Conservation (phyloP, 2,113 vertebrate genomes). For the Motacilla alba region DNA sequence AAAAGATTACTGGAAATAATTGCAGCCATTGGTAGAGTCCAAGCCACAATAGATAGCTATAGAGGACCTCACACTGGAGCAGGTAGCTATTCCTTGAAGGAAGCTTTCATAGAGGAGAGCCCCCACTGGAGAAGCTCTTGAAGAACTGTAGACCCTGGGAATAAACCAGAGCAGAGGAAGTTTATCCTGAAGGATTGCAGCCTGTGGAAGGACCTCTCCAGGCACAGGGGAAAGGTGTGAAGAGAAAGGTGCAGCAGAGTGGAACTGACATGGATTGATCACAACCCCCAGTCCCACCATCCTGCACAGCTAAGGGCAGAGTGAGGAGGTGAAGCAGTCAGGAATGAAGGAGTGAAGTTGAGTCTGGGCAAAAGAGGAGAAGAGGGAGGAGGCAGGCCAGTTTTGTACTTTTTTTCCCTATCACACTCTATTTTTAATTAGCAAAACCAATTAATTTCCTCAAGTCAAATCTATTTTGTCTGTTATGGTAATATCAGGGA, state of each 20-base stretch:
- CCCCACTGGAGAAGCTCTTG: not conserved
- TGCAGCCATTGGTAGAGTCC: not conserved
- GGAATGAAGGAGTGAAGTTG: not conserved
- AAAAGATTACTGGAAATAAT: not conserved
- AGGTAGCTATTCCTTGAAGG: not conserved
- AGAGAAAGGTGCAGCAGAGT: not conserved
- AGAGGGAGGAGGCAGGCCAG: fast-evolving
- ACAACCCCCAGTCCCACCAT: not conserved
- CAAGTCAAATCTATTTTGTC: not conserved
- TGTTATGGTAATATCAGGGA: not conserved
- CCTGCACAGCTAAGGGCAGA: not conserved
- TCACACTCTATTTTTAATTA: not conserved
- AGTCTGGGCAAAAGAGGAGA: not conserved
- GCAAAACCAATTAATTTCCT: not conserved
- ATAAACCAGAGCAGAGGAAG: not conserved
- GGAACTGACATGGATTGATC: not conserved
- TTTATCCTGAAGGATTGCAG: not conserved
- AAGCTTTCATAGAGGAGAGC: not conserved
- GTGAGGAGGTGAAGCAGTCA: not conserved
- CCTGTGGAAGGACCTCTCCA: fast-evolving
- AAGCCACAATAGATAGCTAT: not conserved
- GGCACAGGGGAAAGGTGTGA: not conserved
- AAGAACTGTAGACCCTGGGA: not conserved
- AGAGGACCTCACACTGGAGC: not conserved
- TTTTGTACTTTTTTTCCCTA: not conserved